Percentiles rank a stretch among this genome's conserved stretches.
phyloP scores from a whole-genome alignment of 2,113 vertebrate genomes.

The Pterocles burchelli region DNA sequence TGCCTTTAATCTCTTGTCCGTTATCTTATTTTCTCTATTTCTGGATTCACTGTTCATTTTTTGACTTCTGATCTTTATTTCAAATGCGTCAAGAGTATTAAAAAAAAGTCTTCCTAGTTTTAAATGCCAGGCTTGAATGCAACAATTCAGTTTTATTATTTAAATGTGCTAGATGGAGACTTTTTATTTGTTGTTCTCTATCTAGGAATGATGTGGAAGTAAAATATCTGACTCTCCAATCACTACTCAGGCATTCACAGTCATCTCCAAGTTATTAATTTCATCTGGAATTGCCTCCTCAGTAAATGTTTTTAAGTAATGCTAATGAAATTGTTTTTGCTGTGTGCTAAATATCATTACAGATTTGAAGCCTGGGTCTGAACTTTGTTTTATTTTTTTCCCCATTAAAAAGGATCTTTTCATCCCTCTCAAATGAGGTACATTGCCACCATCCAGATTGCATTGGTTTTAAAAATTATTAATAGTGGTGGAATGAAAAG shows the following conservation, averaged over 20 bases:
- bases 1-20: not conserved
- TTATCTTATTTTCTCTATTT: not conserved
- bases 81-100: not conserved
- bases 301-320: not conserved
- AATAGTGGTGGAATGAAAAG: not conserved
- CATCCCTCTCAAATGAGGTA: not conserved
- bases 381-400: not conserved
- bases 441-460: not conserved
- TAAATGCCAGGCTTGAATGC: not conserved
- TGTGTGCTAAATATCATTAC: not conserved
- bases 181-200: not conserved
- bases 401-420: not conserved
- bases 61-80: not conserved
- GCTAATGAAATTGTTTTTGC: not conserved
- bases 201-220: not conserved
- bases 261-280: not conserved
- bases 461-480: not conserved
- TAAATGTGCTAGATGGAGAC: not conserved
- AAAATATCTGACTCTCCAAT: not conserved
- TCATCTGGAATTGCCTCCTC: not conserved
- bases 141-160: not conserved
- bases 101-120: not conserved
- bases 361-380: not conserved
- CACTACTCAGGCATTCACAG: not conserved
- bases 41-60: not conserved